These are phyloP conservation scores for Sylvilagus bachmani DNA, from an alignment of 2,113 vertebrate genomes.

Conservation along the genomic window DNA sequence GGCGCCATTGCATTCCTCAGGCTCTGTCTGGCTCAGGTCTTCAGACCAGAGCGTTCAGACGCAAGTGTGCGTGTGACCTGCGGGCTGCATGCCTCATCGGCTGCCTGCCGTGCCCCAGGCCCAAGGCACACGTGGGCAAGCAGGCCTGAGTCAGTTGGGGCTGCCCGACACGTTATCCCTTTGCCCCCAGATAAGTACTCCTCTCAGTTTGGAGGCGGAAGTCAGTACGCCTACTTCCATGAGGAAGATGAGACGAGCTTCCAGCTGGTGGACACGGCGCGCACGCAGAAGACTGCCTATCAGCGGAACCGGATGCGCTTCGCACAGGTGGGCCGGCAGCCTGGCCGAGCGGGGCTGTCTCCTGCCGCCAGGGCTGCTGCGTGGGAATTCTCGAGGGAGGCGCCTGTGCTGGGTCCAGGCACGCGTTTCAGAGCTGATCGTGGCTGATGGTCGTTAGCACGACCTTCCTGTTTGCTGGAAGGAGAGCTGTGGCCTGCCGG, in stretches of 20 bases:
- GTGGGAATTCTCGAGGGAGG: not conserved
- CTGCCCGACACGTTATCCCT: not conserved
- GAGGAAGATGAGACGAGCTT: constrained; percentile 99
- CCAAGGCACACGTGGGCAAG: not conserved
- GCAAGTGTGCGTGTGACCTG: not conserved
- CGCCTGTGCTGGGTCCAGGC: not conserved
- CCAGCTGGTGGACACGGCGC: constrained; percentile 98
- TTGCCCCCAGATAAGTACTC: constrained; percentile 95
- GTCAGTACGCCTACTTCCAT: constrained; percentile 98
- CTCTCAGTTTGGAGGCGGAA: constrained; percentile 97
- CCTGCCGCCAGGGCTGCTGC: not conserved
- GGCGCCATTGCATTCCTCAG: not conserved
- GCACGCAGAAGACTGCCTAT: constrained; percentile 98
- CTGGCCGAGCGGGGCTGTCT: not conserved
- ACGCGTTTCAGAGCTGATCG: not conserved
- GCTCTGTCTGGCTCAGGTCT: not conserved
- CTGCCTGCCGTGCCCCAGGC: fast-evolving
- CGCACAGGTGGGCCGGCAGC: constrained; percentile 91
- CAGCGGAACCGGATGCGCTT: constrained; percentile 99
- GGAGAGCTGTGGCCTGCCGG: not conserved
- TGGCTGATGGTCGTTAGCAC: not conserved
- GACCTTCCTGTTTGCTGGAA: not conserved
- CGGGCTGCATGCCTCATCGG: not conserved
- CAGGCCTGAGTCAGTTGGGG: too few relatives aligned
- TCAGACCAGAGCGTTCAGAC: constrained; percentile 6